These are phyloP conservation scores for Gymnothorax javanicus DNA, from an alignment of 2,797 vertebrate species.

Conservation along the genomic window DNA sequence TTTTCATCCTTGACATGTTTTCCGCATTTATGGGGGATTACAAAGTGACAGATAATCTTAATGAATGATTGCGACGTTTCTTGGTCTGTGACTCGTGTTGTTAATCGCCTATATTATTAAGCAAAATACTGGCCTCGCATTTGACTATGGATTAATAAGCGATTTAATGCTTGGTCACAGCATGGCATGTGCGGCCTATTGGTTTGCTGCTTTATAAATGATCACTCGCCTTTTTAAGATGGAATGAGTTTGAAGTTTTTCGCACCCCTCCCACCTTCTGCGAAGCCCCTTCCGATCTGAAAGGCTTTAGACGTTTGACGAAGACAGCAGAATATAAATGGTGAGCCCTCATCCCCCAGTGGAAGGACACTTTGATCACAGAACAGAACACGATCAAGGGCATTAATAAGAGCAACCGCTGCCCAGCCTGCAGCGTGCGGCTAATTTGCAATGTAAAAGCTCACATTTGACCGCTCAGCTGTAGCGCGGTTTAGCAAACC, in stretches of 20 bases:
- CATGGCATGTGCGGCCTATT: not conserved
- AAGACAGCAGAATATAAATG: constrained; percentile 7
- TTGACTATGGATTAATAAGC: not conserved
- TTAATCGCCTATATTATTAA: not conserved
- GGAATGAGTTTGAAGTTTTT: not conserved
- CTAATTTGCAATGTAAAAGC: constrained; percentile 16
- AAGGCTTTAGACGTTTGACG: constrained; percentile 7
- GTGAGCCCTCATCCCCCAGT: not conserved
- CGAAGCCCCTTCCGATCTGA: not conserved
- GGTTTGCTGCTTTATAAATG: not conserved
- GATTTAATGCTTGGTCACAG: not conserved
- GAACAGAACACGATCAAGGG: not conserved
- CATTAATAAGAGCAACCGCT: constrained; percentile 11
- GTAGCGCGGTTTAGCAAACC: not conserved
- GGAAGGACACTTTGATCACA: constrained; percentile 9
- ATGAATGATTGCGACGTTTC: not conserved
- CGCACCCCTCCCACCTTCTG: not conserved
- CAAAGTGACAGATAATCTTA: not conserved
- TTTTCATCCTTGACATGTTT: not conserved
- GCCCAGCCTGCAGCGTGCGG: not conserved
- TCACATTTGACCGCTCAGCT: constrained; percentile 4
- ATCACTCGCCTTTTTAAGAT: not conserved
- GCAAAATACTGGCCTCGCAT: not conserved
- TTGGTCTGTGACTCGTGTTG: not conserved
- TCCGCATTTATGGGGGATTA: not conserved